Evolutionary conservation across 2,113 vertebrate species (phyloP), one percentile per base, ranked within the genome.

Genomic region (Oryzias melastigma): DNA sequence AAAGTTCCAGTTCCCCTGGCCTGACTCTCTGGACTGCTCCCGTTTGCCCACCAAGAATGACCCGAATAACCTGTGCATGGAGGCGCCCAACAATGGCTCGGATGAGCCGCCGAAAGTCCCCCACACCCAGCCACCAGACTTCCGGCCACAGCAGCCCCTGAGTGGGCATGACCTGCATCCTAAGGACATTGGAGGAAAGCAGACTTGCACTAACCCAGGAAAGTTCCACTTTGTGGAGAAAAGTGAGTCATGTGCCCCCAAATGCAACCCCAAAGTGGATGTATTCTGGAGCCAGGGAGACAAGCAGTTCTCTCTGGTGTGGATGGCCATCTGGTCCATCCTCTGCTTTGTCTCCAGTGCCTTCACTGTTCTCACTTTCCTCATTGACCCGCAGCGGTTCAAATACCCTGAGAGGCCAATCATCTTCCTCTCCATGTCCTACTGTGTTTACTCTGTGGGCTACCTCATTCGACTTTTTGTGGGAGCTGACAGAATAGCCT

Each of bases 371-470:
- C 94, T 99, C 68, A 99, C 97, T 20, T 99, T 99, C 68, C 93
- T 98, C 62, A 91, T 98, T 0, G 95, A 99, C 76, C 96, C 96
- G 0, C 93, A 94, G 72, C 93, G 97, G 18, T 99, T 99, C 91
- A 93, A 93, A 75, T 99, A 99, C 90, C 97, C 97, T 0, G 96
- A 99, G 91, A 92, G 96, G 75, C 97, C 97, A 60, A 98, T 99
- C 78, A 96, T 98, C 88, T 99, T 99, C 89, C 93, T 98, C 1
- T 98, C 97, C 2, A 96, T 98, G 96, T 99, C 96, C 84, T 98
- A 98, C 93, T 97, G 95, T 5, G 95, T 97, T 65, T 98, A 98
- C 86, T 98, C 97, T 0, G 88, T 96, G 87, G 97, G 96, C 18
- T 99, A 96, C 92, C 94, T 99, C 61, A 91, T 96, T 77, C 93